Evolutionary conservation across 2,888 invertebrate genomes (phyloP).

Genomic region (Euplagia quadripunctaria): DNA sequence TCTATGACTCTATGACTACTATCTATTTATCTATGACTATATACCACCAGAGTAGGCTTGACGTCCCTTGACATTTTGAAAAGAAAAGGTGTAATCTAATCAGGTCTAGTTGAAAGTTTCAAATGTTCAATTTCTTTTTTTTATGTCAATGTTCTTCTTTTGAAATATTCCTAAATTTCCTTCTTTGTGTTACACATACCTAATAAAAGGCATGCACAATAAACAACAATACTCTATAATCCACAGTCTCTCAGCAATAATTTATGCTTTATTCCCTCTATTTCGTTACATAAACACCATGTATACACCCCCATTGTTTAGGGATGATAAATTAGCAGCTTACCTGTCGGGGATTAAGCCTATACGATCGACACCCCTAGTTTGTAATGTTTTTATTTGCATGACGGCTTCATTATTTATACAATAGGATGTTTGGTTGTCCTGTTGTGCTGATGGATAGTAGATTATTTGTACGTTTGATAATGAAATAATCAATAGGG

Average conservation of each 20-base stretch:
- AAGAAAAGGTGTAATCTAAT: not conserved
- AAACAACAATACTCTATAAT: conserved; percentile 29
- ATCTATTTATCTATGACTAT: too few relatives aligned
- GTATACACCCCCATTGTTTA: conserved; percentile 77
- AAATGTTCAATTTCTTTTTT: not conserved
- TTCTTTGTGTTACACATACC: not conserved
- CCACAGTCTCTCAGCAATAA: conserved; percentile 46
- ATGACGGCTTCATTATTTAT: conserved; percentile 77
- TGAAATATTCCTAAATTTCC: not conserved
- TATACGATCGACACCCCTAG: conserved; percentile 74
- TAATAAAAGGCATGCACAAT: conserved; percentile 15
- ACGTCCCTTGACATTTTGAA: not conserved
- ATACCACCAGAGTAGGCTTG: not conserved
- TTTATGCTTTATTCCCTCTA: conserved; percentile 71
- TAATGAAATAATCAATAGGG: too few relatives aligned
- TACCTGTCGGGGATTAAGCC: conserved; percentile 85
- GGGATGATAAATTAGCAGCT: conserved; percentile 86
- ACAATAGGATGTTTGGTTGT: conserved; percentile 54
- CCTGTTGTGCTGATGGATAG: conserved; percentile 10
- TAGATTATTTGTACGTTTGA: conserved; percentile 1
- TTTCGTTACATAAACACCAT: conserved; percentile 64
- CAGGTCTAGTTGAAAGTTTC: not conserved
- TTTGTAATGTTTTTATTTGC: conserved; percentile 79
- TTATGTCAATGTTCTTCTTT: not conserved
- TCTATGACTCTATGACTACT: too few relatives aligned